A percentile compares a stretch with the other conserved stretches of the same genome.
phyloP scores from a whole-genome alignment of 2,113 vertebrate species.

The Poeciliopsis occidentalis region DNA sequence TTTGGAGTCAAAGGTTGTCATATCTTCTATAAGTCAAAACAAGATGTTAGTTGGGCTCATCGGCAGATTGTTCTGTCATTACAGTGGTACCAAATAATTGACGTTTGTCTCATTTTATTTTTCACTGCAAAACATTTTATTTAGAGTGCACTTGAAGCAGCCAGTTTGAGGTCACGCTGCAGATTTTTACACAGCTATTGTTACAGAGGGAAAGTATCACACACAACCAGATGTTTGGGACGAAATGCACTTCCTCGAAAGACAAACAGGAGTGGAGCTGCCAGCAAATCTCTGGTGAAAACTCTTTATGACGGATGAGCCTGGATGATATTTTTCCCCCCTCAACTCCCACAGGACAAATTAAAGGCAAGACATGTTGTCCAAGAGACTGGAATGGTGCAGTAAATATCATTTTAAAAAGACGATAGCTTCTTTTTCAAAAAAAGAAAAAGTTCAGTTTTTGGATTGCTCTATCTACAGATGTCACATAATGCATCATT shows the following conservation, averaged over 20 bases:
- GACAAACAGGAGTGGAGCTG: constrained; percentile 19
- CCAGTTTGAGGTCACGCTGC: background rate
- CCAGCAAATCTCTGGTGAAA: background rate
- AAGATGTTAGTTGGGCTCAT: background rate
- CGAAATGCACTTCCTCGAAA: constrained; percentile 16
- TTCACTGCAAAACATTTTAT: background rate
- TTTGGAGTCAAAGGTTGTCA: background rate
- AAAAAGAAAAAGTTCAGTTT: background rate
- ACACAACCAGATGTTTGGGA: constrained; percentile 33
- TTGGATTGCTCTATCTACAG: constrained; percentile 2
- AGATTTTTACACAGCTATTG: constrained; percentile 30
- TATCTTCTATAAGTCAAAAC: background rate
- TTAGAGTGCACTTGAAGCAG: constrained; percentile 9
- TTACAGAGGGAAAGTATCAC: constrained; percentile 28
- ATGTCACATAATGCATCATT: constrained; percentile 38
- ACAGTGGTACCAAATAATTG: background rate
- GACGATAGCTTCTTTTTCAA: background rate
- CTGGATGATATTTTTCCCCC: background rate
- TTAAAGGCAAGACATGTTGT: background rate
- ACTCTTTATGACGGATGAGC: background rate
- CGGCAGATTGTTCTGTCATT: background rate
- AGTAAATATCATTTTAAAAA: background rate
- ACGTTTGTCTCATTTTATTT: background rate
- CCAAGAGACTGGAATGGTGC: background rate
- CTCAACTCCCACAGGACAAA: background rate